Conservation (phyloP, 2,888 invertebrate genomes). For the Balanococcus diminutus region DNA sequence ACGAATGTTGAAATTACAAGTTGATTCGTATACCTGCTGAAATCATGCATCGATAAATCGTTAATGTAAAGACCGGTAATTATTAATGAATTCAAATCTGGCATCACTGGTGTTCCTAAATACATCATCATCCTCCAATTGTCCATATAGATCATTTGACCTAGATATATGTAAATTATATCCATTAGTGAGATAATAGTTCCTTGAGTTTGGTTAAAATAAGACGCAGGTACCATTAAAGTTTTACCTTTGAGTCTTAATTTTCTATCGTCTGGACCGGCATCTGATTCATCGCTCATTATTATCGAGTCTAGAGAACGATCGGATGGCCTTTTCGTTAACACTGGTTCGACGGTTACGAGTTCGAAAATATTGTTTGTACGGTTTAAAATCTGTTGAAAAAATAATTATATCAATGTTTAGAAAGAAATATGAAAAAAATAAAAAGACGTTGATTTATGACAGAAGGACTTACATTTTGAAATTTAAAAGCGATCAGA, state of each 20-base stretch:
- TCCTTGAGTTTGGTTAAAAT: conserved; percentile 42
- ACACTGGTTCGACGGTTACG: conserved; percentile 85
- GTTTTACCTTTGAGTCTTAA: conserved; percentile 76
- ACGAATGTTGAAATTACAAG: not conserved
- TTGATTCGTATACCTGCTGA: conserved; percentile 86
- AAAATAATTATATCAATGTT: too few species aligned
- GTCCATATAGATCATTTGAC: conserved; percentile 98
- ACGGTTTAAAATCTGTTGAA: conserved; percentile 86
- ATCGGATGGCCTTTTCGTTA: conserved; percentile 68
- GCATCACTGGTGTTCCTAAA: conserved; percentile 94
- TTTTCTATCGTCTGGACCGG: conserved; percentile 74
- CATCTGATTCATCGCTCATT: conserved; percentile 69
- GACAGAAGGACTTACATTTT: conserved; percentile 73
- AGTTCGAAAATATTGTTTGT: conserved; percentile 97
- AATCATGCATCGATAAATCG: conserved; percentile 98
- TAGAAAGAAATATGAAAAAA: too few species aligned
- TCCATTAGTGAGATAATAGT: conserved; percentile 22
- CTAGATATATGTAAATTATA: conserved; percentile 63
- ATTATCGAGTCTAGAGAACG: conserved; percentile 65
- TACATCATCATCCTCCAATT: conserved; percentile 99
- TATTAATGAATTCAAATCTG: conserved; percentile 88
- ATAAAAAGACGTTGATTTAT: not conserved
- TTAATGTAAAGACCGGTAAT: conserved; percentile 95
- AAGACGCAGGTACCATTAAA: not conserved
- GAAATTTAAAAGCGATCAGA: conserved; percentile 90